Conservation (phyloP, 2,888 invertebrate species). For the Lepidochrysops patricia region DNA sequence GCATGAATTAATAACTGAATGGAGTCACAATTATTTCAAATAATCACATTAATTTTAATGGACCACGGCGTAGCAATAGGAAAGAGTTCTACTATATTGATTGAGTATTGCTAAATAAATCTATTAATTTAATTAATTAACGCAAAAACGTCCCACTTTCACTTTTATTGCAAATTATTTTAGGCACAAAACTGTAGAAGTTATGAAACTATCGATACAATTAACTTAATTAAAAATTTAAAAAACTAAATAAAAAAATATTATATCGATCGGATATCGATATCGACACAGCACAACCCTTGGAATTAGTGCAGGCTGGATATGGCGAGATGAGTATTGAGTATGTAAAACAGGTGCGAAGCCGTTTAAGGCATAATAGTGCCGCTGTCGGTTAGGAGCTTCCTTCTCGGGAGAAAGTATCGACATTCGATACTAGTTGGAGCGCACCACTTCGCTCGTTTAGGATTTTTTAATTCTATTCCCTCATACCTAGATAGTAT, state of each 20-base stretch:
- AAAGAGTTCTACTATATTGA: background rate
- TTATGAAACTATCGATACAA: background rate
- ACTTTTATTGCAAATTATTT: too few species aligned
- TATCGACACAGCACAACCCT: slow-evolving; percentile 39
- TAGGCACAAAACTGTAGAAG: too few species aligned
- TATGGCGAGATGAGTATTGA: slow-evolving; percentile 60
- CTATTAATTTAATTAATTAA: background rate
- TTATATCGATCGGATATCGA: slow-evolving; percentile 31
- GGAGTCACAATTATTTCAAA: background rate
- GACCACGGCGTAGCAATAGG: background rate
- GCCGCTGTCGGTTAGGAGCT: slow-evolving; percentile 25
- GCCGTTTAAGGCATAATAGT: slow-evolving; percentile 53
- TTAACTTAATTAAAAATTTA: background rate
- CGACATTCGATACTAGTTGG: background rate
- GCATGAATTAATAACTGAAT: background rate
- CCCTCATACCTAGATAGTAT: too few species aligned
- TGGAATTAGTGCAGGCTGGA: slow-evolving; percentile 55
- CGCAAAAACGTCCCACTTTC: background rate
- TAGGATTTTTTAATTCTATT: background rate
- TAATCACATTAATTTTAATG: background rate
- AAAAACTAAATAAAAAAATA: background rate
- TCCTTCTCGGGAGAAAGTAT: slow-evolving; percentile 41
- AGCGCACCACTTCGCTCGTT: background rate
- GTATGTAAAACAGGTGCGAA: slow-evolving; percentile 64
- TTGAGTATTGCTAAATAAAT: background rate